Conservation (phyloP, 2,888 invertebrate genomes). For the Idaea straminata region DNA sequence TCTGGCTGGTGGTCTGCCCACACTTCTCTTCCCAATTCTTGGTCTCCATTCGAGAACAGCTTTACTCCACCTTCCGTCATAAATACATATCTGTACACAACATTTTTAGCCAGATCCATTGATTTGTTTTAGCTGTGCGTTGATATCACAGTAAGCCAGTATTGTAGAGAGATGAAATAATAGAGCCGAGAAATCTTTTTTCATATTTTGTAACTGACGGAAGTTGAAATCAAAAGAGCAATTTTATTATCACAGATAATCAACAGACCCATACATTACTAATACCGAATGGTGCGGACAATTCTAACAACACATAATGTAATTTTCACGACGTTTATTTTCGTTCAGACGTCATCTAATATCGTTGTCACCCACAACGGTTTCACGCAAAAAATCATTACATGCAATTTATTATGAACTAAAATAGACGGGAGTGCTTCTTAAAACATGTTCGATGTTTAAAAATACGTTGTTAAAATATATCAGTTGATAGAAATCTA, state of each 20-base stretch:
- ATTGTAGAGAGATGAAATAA: too few species aligned
- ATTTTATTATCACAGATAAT: neutral
- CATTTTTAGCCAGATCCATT: too few species aligned
- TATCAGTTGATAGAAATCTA: neutral
- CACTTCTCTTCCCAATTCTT: too few species aligned
- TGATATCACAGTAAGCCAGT: too few species aligned
- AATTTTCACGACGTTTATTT: slow-evolving; percentile 15
- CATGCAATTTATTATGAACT: slow-evolving; percentile 26
- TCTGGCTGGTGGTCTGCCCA: too few species aligned
- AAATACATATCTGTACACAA: too few species aligned
- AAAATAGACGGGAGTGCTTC: slow-evolving; percentile 16
- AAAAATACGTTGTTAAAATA: neutral
- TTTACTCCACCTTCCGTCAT: too few species aligned
- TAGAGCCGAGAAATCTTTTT: too few species aligned
- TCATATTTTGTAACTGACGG: neutral
- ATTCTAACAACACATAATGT: neutral
- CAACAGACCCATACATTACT: neutral
- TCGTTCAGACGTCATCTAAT: slow-evolving; percentile 17
- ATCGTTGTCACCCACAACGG: slow-evolving; percentile 15
- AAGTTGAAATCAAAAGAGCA: neutral
- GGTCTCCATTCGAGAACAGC: too few species aligned
- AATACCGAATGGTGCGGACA: neutral
- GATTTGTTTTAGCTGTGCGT: too few species aligned
- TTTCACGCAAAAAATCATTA: slow-evolving; percentile 22
- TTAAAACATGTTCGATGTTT: slow-evolving; percentile 7